phyloP scores from a whole-genome alignment of 1,140 invertebrate genomes.

The Rhizoglyphus robini region DNA sequence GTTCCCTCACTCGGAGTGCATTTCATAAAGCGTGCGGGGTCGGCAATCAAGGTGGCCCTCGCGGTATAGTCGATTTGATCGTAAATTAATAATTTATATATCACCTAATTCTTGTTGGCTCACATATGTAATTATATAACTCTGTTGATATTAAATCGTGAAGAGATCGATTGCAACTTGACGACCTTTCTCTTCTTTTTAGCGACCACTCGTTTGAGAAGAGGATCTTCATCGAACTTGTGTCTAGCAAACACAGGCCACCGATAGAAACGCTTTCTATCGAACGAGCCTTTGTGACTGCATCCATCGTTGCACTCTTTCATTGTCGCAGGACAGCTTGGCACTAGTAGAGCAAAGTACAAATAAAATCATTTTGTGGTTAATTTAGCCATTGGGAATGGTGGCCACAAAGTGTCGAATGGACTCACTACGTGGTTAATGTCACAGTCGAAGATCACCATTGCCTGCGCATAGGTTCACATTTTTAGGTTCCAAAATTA shows the following conservation, averaged over 20 bases:
- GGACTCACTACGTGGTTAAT: constrained; percentile 41
- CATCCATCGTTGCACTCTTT: constrained; percentile 34
- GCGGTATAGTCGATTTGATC: neutral
- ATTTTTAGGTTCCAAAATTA: no score
- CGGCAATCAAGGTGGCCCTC: neutral
- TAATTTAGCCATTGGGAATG: constrained; percentile 8
- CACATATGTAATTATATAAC: no score
- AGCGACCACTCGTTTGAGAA: neutral
- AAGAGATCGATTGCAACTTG: no score
- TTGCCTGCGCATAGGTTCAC: no score
- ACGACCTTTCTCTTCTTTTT: neutral
- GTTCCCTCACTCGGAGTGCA: neutral
- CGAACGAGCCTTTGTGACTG: constrained; percentile 33
- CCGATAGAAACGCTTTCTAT: constrained; percentile 31
- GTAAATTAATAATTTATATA: neutral
- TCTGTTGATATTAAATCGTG: no score
- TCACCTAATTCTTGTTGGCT: constrained; percentile 8
- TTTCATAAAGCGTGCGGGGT: neutral
- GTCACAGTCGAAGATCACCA: constrained; percentile 80
- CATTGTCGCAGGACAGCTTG: constrained; percentile 4
- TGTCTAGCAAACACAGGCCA: neutral
- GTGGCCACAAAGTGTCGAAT: constrained; percentile 62
- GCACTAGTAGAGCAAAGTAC: constrained; percentile 19
- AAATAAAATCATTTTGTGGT: constrained; percentile 23
- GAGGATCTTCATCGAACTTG: neutral